Conservation (phyloP, 2,113 vertebrate species). For the Erythrolamprus reginae region DNA sequence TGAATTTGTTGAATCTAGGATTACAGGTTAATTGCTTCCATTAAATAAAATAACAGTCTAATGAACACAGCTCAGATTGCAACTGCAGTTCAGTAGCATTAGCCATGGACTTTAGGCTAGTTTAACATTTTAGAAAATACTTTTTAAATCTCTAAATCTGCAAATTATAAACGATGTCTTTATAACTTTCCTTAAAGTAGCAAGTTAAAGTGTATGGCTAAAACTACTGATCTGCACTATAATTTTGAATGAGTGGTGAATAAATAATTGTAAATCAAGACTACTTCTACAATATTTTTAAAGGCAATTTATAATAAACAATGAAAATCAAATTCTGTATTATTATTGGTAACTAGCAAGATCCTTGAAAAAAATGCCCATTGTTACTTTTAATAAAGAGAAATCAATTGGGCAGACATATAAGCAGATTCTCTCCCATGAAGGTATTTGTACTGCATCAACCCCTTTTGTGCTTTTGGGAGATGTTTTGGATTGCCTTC, state of each 20-base stretch:
- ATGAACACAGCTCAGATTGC: neutral
- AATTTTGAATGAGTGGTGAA: too few species aligned
- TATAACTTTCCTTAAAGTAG: too few species aligned
- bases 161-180: too few species aligned
- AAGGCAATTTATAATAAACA: neutral
- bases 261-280: too few species aligned
- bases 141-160: too few species aligned
- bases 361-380: neutral
- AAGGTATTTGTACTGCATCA: slow-evolving; percentile 93
- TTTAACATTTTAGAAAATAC: too few species aligned
- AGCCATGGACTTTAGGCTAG: neutral
- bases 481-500: slow-evolving; percentile 95
- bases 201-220: too few species aligned
- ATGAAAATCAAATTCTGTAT: neutral
- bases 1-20: neutral
- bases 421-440: neutral
- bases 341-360: neutral
- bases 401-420: neutral
- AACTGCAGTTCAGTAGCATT: neutral
- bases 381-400: neutral
- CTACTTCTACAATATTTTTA: neutral
- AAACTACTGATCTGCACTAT: too few species aligned
- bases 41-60: neutral
- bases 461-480: slow-evolving; percentile 92
- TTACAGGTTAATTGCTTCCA: neutral